Evolutionary conservation across 2,888 invertebrate species (phyloP).

Genomic region (Tenthredo mesomela): DNA sequence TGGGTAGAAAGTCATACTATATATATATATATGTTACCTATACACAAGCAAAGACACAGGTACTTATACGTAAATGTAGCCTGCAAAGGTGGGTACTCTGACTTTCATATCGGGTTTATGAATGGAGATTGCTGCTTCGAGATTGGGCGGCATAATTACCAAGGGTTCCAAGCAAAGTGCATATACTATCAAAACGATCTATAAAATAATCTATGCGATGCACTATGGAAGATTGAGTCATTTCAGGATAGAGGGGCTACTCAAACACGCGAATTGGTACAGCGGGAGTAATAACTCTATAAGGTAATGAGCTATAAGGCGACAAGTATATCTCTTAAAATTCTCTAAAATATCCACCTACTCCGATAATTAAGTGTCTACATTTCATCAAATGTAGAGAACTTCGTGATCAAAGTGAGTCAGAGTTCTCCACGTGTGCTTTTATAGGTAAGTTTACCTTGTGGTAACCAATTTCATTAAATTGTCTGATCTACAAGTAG

Average conservation of each 20-base stretch:
- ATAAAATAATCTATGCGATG: slow-evolving; percentile 37
- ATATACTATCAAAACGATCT: slow-evolving; percentile 34
- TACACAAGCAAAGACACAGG: neutral
- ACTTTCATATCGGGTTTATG: slow-evolving; percentile 49
- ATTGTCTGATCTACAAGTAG: neutral
- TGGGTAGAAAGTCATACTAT: neutral
- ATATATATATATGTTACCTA: neutral
- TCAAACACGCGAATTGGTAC: neutral
- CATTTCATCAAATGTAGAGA: no score
- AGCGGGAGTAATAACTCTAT: neutral
- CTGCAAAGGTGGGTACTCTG: slow-evolving; percentile 24
- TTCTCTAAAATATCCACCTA: neutral
- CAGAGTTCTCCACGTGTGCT: no score
- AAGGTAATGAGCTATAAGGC: neutral
- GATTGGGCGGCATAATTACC: slow-evolving; percentile 47
- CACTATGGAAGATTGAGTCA: slow-evolving; percentile 34
- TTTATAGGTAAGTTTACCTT: neutral
- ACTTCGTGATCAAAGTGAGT: no score
- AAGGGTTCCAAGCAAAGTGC: slow-evolving; percentile 35
- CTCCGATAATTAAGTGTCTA: no score
- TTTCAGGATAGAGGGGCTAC: neutral
- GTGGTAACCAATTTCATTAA: neutral
- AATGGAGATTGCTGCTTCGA: slow-evolving; percentile 43
- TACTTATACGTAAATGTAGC: slow-evolving; percentile 33
- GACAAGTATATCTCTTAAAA: neutral